Evolutionary conservation across 2,797 vertebrate genomes (phyloP), one percentile per base, ranked within the genome.

Genomic region (Coracias cyanogaster): DNA sequence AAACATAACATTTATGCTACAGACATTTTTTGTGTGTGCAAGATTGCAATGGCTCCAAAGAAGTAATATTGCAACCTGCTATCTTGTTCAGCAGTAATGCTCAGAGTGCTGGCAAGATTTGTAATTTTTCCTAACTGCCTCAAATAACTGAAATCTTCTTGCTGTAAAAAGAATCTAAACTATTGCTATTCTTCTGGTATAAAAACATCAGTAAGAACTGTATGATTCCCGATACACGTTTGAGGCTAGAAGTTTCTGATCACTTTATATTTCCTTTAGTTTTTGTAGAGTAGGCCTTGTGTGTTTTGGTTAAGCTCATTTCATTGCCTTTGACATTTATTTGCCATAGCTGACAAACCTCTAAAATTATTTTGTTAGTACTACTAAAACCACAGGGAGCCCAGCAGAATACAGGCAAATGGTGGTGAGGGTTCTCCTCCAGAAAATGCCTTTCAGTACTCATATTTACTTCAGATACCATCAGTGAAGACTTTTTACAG

Each of bases 351-450:
- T 93, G 83, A 89, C 58, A 66, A 90, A 18, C 39, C 29, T 82
- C 73, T 90, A 77, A 89, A 93, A 91, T 95, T 65, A 9, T 88
- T 86, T 94, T 88, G 49, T 74, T 65, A 49, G 24, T 65, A 22
- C 39, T 70, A 24, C 66, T 91, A 84, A 95, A 91, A 86, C 54
- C 70, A 62, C 15, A 65, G 78, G 86, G 66, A 86, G 29, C 41
- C 80, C 72, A 88, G 49, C 43, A 88, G 52, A 90, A 93, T 33
- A 35, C 19, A 74, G 65, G 43, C 61, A 88, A 83, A 43, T 9
- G 5, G 3, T 71, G 5, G 15, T n/a, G 21, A 81, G 58, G 7
- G 15, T 57, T 94, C 45, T 93, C 24, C 73, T 82, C 33, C 64
- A 78, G 57, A 88, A 94, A 78, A 89, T 60, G 46, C 22, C 39